phyloP scores from a whole-genome alignment of 2,797 vertebrate species.

The Sebastolobus altivelis region DNA sequence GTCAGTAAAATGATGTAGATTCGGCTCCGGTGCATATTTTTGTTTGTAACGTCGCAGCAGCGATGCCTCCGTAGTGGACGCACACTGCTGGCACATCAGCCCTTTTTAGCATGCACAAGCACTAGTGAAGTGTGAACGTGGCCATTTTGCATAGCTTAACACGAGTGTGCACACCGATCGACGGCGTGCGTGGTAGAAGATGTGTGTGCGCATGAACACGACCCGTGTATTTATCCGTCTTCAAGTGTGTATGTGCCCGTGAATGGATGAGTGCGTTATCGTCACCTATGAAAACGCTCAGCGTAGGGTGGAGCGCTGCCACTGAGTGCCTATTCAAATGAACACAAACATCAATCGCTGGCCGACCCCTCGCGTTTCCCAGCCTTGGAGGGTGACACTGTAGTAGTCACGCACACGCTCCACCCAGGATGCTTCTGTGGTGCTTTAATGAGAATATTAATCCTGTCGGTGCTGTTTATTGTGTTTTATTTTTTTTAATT shows the following conservation, averaged over 20 bases:
- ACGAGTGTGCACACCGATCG: slow-evolving; percentile 53
- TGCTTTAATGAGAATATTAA: slow-evolving; percentile 80
- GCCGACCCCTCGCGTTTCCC: slow-evolving; percentile 66
- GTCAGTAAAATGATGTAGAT: slow-evolving; percentile 50
- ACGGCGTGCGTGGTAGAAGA: slow-evolving; percentile 41
- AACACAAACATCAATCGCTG: slow-evolving; percentile 80
- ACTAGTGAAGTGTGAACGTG: slow-evolving; percentile 57
- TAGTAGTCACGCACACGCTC: slow-evolving; percentile 71
- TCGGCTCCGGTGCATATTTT: slow-evolving; percentile 47
- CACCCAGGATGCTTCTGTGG: slow-evolving; percentile 72
- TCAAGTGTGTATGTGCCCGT: slow-evolving; percentile 48
- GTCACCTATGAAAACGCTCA: slow-evolving; percentile 65
- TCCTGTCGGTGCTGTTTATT: slow-evolving; percentile 61
- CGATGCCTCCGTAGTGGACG: slow-evolving; percentile 39
- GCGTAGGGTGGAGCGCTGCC: slow-evolving; percentile 59
- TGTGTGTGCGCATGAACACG: slow-evolving; percentile 20
- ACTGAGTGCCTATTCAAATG: slow-evolving; percentile 81
- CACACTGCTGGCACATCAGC: slow-evolving; percentile 47
- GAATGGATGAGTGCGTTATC: slow-evolving; percentile 61
- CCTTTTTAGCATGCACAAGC: slow-evolving; percentile 69
- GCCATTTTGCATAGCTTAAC: slow-evolving; percentile 72
- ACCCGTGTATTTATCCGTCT: slow-evolving; percentile 44
- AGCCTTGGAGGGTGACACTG: slow-evolving; percentile 73
- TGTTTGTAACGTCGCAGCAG: slow-evolving; percentile 39
- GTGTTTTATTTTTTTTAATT: slow-evolving; percentile 68